Evolutionary conservation across 2,113 vertebrate genomes (phyloP), one percentile per base, ranked within the genome.

Genomic region (Rattus norvegicus): DNA sequence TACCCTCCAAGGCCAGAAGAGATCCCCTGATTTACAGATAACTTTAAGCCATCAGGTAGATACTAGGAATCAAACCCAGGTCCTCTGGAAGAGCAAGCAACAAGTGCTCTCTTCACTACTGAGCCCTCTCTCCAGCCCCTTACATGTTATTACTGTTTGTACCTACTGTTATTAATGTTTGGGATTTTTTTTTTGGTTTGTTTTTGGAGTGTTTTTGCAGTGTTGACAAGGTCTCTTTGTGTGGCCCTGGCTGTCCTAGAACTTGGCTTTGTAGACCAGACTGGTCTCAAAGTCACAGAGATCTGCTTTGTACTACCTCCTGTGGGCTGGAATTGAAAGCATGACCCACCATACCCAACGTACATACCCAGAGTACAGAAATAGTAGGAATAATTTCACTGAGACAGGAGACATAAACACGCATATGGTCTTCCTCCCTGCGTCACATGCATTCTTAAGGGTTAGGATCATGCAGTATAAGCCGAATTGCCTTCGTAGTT

Each of bases 321-420:
- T 86, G 16, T 84, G 56, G 9, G 16, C 28, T 20, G 26, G 9
- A 2, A 24, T 33, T 86, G 43, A 65, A 86, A 10, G 28, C 26
- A 33, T 49, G 61, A 47, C 19, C 59, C 12, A 52, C n/a, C 13
- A 20, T 49, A 67, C 14, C 39, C 39, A 47, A 16, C 39, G 65
- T 19, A 63, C 39, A 52, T 67, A 67, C 11, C 65, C 65, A 92
- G 30, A 94, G 88, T 94, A 95, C 22, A 67, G 75, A n/a, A 75
- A 52, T 95, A 56, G 22, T 67, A 4, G 76, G 84, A 47, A 61
- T 96, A 67, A 94, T 85, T 95, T 67, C 52, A 14, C n/a, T 65
- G 47, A 43, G 30, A 26, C 49, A 92, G 0, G 76, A 63, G 65
- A 1, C 69, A 47, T 91, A 88, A 97, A 80, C 19, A 26, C 92